Conservation (phyloP, 30 jellyfish, hydroid and myxozoan genomes). For the Aurelia aurita complex sp. Pacific region DNA sequence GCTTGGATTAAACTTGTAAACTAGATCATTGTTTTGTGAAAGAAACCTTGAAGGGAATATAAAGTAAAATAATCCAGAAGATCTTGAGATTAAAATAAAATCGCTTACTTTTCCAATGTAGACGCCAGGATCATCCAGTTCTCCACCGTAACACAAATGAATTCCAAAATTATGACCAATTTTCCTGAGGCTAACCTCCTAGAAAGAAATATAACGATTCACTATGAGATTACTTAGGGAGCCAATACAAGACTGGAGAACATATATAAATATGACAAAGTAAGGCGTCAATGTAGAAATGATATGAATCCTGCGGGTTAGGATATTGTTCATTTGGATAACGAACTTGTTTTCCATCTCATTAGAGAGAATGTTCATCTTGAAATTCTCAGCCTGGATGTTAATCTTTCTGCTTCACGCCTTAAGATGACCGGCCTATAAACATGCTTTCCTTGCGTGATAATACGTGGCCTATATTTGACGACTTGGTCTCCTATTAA, state of each 20-base stretch:
- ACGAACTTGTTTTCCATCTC: too few species aligned
- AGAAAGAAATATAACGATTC: neutral
- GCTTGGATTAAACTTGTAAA: too few species aligned
- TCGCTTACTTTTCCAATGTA: constrained; percentile 82
- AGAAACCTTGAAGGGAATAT: neutral
- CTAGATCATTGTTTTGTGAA: neutral
- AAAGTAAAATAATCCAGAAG: neutral
- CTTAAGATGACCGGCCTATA: too few species aligned
- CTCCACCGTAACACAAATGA: constrained; percentile 85
- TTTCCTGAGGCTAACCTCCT: constrained; percentile 75
- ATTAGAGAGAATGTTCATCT: too few species aligned
- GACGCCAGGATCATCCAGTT: constrained; percentile 84
- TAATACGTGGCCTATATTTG: too few species aligned
- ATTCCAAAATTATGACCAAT: constrained; percentile 65
- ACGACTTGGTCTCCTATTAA: too few species aligned
- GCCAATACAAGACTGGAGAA: too few species aligned
- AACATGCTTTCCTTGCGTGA: too few species aligned
- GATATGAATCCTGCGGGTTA: neutral
- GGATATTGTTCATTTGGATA: neutral
- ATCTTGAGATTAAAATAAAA: neutral
- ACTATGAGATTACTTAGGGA: neutral
- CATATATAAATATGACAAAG: too few species aligned
- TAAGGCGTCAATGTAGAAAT: neutral
- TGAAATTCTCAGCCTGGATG: too few species aligned
- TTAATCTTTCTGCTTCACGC: too few species aligned